phyloP scores from a whole-genome alignment of 2,113 vertebrate species.

The Empidonax alnorum region DNA sequence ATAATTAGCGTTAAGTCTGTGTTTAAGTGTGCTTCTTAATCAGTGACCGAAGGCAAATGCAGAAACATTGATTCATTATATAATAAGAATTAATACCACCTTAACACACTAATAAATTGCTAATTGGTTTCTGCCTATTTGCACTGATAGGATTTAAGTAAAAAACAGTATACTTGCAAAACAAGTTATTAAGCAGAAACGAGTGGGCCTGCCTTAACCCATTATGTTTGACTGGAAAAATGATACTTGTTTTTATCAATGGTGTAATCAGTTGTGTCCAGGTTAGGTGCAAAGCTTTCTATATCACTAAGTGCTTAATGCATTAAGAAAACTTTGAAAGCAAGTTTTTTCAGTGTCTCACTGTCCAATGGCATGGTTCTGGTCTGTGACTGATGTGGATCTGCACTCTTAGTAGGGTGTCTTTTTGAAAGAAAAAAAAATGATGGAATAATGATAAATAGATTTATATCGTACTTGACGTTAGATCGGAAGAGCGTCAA shows the following conservation, averaged over 20 bases:
- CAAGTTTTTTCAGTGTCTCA: not conserved
- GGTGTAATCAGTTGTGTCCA: not conserved
- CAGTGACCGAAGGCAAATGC: not conserved
- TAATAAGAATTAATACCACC: slow-evolving; percentile 13
- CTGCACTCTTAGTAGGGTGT: not conserved
- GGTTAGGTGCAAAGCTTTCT: not conserved
- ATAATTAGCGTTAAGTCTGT: slow-evolving; percentile 19
- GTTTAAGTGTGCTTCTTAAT: not conserved
- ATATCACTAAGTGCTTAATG: not conserved
- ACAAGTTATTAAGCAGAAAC: slow-evolving; percentile 19
- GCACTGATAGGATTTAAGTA: slow-evolving; percentile 50
- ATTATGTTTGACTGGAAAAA: slow-evolving; percentile 26
- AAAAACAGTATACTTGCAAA: not conserved
- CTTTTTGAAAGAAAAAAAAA: not conserved
- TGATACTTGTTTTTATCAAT: not conserved
- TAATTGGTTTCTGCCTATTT: slow-evolving; percentile 56
- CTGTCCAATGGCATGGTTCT: not conserved
- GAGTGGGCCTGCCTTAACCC: not conserved
- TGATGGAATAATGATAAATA: not conserved
- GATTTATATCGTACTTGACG: no score
- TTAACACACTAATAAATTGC: slow-evolving; percentile 20
- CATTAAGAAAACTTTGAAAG: not conserved
- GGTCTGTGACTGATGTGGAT: slow-evolving; percentile 18
- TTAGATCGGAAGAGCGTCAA: no score
- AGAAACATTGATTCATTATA: slow-evolving; percentile 44